A percentile compares a stretch with the other conserved stretches of the same genome.
These are phyloP conservation scores for Montipora efflorescens DNA, from an alignment of 64 coral and sea anemone genomes.

Conservation along the genomic window DNA sequence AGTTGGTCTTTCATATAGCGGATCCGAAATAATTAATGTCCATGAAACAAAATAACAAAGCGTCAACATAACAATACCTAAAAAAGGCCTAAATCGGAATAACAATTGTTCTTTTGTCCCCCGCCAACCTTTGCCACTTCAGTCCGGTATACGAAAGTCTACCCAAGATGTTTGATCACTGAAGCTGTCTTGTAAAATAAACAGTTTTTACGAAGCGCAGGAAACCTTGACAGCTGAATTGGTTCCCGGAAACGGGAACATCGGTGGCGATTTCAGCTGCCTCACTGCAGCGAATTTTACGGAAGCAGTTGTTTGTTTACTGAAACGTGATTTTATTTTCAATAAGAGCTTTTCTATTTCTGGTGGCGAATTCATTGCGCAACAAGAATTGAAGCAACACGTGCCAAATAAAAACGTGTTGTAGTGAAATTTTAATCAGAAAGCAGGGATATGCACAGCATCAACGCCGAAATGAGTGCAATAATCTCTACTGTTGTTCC, in stretches of 20 bases:
- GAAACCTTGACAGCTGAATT: background rate
- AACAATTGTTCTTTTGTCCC: no score
- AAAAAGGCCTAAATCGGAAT: no score
- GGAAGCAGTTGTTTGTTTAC: background rate
- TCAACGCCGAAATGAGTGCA: slow-evolving; percentile 1
- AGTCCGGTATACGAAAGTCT: no score
- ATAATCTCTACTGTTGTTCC: background rate
- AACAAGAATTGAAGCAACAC: slow-evolving; percentile 23
- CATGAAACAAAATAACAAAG: no score
- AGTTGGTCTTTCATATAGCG: no score
- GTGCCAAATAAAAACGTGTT: background rate
- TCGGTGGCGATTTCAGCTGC: no score
- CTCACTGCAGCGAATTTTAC: background rate
- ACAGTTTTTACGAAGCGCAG: background rate
- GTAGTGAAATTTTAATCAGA: background rate
- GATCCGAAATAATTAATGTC: no score
- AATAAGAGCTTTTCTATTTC: slow-evolving; percentile 22
- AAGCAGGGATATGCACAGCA: slow-evolving; percentile 11
- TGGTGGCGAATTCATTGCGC: slow-evolving; percentile 43
- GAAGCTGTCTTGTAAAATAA: no score
- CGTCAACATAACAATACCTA: no score
- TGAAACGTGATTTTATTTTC: background rate
- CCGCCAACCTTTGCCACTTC: no score
- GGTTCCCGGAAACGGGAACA: no score
- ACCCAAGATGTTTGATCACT: no score